phyloP scores from a whole-genome alignment of 2,797 vertebrate genomes.

The Cryptoblepharus egeriae region DNA sequence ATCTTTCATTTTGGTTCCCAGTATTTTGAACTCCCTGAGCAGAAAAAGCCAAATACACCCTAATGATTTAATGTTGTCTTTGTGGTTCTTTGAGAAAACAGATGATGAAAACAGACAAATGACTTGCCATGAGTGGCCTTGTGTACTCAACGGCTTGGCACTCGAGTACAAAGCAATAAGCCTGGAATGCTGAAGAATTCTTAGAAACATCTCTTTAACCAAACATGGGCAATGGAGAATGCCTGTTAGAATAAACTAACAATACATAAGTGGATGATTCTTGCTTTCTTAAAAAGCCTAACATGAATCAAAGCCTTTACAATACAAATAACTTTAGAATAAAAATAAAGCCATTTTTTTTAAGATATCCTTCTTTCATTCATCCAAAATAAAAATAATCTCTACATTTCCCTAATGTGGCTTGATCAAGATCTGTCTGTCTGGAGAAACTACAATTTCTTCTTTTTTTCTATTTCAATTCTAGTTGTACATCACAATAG shows the following conservation, averaged over 20 bases:
- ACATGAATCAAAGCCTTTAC: slow-evolving; percentile 41
- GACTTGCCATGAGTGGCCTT: slow-evolving; percentile 26
- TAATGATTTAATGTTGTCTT: slow-evolving; percentile 44
- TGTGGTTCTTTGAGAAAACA: slow-evolving; percentile 50
- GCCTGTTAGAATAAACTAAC: slow-evolving; percentile 51
- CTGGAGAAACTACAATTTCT: background rate
- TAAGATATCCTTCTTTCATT: background rate
- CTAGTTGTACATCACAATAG: background rate
- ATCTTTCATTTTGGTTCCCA: slow-evolving; percentile 11
- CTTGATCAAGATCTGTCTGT: background rate
- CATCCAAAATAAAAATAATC: background rate
- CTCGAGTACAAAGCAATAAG: slow-evolving; percentile 46
- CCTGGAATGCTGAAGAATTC: slow-evolving; percentile 64
- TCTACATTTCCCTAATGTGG: too few relatives aligned
- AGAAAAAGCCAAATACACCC: slow-evolving; percentile 42
- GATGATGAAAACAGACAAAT: slow-evolving; percentile 54
- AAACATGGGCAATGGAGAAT: slow-evolving; percentile 61
- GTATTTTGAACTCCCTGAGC: background rate
- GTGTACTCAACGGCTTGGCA: slow-evolving; percentile 52
- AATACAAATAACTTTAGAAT: slow-evolving; percentile 20
- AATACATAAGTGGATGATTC: slow-evolving; percentile 16
- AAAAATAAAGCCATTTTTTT: slow-evolving; percentile 30
- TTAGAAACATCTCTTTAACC: slow-evolving; percentile 65
- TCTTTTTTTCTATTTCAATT: background rate
- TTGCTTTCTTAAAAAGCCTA: slow-evolving; percentile 8